A percentile compares a stretch with the other conserved stretches of the same genome.
phyloP scores from a whole-genome alignment of 2,888 invertebrate species.

The Hipparchia semele region DNA sequence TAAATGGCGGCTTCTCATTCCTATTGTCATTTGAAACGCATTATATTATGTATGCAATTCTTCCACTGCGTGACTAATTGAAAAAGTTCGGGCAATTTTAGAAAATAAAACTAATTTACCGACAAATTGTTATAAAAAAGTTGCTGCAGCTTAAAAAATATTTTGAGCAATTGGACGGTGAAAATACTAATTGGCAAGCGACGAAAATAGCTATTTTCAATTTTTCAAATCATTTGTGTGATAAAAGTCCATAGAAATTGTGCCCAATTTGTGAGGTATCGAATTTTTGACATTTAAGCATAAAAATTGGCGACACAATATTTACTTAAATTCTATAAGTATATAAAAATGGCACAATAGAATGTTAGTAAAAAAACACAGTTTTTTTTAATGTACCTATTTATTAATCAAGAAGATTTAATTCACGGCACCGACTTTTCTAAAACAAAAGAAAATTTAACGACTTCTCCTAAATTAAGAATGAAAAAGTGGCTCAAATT shows the following conservation, averaged over 20 bases:
- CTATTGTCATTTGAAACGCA: too few species aligned
- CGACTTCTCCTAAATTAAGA: slow-evolving; percentile 25
- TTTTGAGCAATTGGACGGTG: background rate
- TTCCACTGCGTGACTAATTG: too few species aligned
- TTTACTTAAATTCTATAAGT: background rate
- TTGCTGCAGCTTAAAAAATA: background rate
- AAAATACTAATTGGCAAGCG: slow-evolving; percentile 5
- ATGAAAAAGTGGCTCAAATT: slow-evolving; percentile 33
- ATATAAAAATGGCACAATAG: background rate
- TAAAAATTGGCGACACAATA: background rate
- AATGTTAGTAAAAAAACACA: too few species aligned
- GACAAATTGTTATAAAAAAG: background rate
- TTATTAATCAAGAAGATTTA: background rate
- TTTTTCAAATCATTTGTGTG: background rate
- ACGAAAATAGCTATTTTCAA: background rate
- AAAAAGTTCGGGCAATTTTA: background rate
- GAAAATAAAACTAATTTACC: background rate
- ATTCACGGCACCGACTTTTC: background rate
- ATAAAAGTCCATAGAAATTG: slow-evolving; percentile 5
- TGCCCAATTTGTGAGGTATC: background rate
- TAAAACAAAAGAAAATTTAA: slow-evolving; percentile 10
- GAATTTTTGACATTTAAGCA: background rate
- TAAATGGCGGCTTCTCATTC: too few species aligned
- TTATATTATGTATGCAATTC: too few species aligned
- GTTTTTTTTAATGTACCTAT: too few species aligned